A percentile compares a stretch with the other conserved stretches of the same genome.
phyloP scores from a whole-genome alignment of 2,888 invertebrate genomes.

The Ellobium chinense region DNA sequence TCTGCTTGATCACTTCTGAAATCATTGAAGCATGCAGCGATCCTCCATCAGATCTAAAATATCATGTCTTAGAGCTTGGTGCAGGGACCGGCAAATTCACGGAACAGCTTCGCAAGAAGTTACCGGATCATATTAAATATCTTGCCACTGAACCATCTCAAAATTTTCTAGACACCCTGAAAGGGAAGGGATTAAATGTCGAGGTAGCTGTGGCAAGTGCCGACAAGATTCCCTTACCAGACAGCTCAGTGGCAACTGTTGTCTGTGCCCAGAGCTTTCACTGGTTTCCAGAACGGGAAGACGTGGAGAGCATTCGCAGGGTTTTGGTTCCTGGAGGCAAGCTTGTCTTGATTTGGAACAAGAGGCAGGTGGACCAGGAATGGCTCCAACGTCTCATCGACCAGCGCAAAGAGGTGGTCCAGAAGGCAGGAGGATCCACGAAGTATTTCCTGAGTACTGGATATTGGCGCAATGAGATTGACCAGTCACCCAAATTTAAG shows the following conservation, averaged over 20 bases:
- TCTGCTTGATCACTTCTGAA: constrained; percentile 30
- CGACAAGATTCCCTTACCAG: constrained; percentile 53
- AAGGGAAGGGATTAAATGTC: constrained; percentile 52
- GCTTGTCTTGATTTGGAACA: constrained; percentile 28
- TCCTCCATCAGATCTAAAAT: constrained; percentile 10
- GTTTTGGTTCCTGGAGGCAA: constrained; percentile 59
- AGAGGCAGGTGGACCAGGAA: too few species aligned
- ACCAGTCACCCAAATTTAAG: too few species aligned
- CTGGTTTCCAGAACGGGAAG: constrained; percentile 61
- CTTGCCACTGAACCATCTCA: constrained; percentile 63
- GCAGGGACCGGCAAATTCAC: constrained; percentile 68
- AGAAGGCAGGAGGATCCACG: too few species aligned
- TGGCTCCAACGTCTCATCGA: too few species aligned
- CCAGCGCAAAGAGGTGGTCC: too few species aligned
- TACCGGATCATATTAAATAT: constrained; percentile 42
- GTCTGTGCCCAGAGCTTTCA: constrained; percentile 66
- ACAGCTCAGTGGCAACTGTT: constrained; percentile 57
- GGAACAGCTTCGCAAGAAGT: constrained; percentile 20
- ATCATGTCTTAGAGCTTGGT: constrained; percentile 63
- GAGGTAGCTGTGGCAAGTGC: constrained; percentile 55
- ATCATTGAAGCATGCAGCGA: not conserved
- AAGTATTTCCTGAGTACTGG: too few species aligned
- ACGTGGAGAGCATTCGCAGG: constrained; percentile 58
- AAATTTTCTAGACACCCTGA: constrained; percentile 55
- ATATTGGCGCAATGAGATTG: too few species aligned